A percentile compares a stretch with the other conserved stretches of the same genome.
Conservation (phyloP, 2,113 vertebrate genomes). For the Thermophis baileyi region DNA sequence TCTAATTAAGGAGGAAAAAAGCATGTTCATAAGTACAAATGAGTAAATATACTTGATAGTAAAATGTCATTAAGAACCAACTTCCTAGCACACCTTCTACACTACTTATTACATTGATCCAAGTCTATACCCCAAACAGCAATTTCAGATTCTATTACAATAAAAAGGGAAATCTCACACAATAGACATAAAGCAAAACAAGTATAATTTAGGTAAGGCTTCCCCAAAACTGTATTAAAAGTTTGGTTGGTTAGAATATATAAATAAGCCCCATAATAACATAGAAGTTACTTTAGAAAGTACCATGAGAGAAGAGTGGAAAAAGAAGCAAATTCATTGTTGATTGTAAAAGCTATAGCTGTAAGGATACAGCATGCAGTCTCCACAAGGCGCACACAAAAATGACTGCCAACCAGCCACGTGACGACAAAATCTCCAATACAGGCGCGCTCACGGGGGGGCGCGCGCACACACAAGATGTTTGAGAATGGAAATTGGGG, state of each 20-base stretch:
- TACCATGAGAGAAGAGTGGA: background rate
- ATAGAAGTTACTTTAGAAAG: background rate
- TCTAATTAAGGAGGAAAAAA: slow-evolving; percentile 16
- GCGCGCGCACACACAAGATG: slow-evolving; percentile 18
- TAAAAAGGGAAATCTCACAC: background rate
- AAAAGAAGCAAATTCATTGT: background rate
- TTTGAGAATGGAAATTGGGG: slow-evolving; percentile 51
- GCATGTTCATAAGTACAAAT: slow-evolving; percentile 26
- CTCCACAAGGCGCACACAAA: slow-evolving; percentile 22
- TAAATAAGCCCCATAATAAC: background rate
- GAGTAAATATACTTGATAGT: slow-evolving; percentile 2
- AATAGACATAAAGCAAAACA: slow-evolving; percentile 11
- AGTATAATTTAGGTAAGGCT: background rate
- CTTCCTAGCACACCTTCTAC: background rate
- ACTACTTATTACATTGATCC: slow-evolving; percentile 34
- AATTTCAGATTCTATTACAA: background rate
- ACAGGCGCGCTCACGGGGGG: slow-evolving; percentile 22
- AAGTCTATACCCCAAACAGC: slow-evolving; percentile 33
- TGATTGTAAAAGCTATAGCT: background rate
- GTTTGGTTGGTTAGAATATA: background rate
- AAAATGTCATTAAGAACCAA: slow-evolving; percentile 9
- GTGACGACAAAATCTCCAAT: slow-evolving; percentile 59
- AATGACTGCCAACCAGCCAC: slow-evolving; percentile 58
- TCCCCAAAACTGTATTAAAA: background rate
- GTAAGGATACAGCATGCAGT: slow-evolving; percentile 26